phyloP scores from a whole-genome alignment of 64 coral and sea anemone species.

The Platygyra sinensis region DNA sequence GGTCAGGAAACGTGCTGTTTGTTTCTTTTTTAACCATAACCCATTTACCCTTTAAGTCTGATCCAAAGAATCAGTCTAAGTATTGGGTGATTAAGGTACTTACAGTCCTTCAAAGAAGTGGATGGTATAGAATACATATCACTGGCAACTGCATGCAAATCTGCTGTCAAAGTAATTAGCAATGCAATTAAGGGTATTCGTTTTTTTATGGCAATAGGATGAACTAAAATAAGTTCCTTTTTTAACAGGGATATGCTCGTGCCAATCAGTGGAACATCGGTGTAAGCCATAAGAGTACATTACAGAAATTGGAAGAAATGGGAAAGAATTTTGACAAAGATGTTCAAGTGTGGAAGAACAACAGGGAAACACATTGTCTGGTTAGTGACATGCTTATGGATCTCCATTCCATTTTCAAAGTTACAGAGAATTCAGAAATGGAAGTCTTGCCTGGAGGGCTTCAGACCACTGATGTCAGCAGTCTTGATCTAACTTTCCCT shows the following conservation, averaged over 20 bases:
- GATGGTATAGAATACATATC: not conserved
- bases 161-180: not conserved
- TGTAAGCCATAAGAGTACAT: constrained; percentile 40
- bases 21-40: too few species aligned
- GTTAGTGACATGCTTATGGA: constrained; percentile 36
- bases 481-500: not conserved
- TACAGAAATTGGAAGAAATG: constrained; percentile 72
- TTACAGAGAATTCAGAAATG: constrained; percentile 6
- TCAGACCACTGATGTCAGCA: constrained; percentile 37
- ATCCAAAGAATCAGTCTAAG: not conserved
- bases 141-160: not conserved
- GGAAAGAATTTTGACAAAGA: constrained; percentile 57
- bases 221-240: not conserved
- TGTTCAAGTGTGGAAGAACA: constrained; percentile 43
- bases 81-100: not conserved
- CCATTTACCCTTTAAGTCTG: not conserved
- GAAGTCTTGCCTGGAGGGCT: not conserved
- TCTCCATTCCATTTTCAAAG: not conserved
- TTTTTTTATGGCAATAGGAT: not conserved
- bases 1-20: too few species aligned
- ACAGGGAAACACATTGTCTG: constrained; percentile 43
- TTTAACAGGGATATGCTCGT: constrained; percentile 29
- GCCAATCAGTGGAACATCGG: constrained; percentile 32
- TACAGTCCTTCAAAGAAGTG: not conserved
- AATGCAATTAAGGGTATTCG: not conserved